Conservation (phyloP, 1,140 invertebrate genomes). For the Neodiprion fabricii region DNA sequence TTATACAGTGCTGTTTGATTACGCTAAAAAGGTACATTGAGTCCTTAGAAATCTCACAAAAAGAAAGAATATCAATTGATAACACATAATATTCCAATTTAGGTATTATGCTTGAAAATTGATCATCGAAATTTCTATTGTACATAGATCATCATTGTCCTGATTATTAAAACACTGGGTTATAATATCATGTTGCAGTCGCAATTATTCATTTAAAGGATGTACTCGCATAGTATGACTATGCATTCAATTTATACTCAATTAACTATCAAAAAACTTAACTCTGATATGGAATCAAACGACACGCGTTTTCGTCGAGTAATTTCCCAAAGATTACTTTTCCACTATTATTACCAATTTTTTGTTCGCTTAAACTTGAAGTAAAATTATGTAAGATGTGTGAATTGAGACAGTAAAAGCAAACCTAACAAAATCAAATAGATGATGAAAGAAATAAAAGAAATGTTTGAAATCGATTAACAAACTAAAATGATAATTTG, state of each 20-base stretch:
- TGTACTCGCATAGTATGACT: background rate
- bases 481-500: background rate
- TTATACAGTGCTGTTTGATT: conserved; percentile 8
- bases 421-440: background rate
- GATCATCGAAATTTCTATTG: background rate
- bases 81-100: background rate
- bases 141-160: background rate
- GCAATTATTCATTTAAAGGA: background rate
- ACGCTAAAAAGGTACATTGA: conserved; percentile 11
- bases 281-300: conserved; percentile 1
- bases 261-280: conserved; percentile 6
- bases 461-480: background rate
- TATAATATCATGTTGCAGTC: conserved; percentile 1
- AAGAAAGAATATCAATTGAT: background rate
- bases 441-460: background rate
- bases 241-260: background rate
- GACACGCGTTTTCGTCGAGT: background rate
- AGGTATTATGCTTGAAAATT: too few relatives aligned
- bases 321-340: conserved; percentile 6
- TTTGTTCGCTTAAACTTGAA: background rate
- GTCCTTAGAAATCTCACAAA: background rate
- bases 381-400: background rate
- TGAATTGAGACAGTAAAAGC: background rate
- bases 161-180: background rate
- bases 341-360: conserved; percentile 3